phyloP scores from a whole-genome alignment of 2,113 vertebrate species.

The Synodontis membranacea region DNA sequence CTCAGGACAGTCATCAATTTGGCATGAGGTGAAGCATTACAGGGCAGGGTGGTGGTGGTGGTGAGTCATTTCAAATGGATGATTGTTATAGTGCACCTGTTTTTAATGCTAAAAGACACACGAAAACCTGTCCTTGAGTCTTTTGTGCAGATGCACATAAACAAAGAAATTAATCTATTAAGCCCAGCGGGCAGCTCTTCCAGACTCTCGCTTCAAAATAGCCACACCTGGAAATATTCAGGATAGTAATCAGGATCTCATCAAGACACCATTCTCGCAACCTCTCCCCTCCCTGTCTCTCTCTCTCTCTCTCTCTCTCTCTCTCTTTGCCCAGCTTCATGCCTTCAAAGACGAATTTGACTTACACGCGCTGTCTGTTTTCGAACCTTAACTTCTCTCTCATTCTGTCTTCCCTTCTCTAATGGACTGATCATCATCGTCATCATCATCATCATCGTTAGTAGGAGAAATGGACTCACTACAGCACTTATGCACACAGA shows the following conservation, averaged over 20 bases:
- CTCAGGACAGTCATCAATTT: constrained; percentile 16
- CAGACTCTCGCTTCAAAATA: constrained; percentile 37
- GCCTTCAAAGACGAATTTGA: not conserved
- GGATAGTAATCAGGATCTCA: not conserved
- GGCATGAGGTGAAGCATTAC: constrained; percentile 9
- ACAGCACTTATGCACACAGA: constrained; percentile 14
- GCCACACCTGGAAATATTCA: not conserved
- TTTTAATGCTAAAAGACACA: constrained; percentile 30
- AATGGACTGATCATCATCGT: not conserved
- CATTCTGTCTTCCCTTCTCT: not conserved
- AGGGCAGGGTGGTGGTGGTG: constrained; percentile 17
- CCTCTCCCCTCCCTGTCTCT: not conserved
- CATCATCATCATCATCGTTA: constrained; percentile 17
- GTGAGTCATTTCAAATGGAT: constrained; percentile 41
- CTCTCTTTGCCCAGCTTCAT: not conserved
- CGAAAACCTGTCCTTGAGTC: constrained; percentile 24
- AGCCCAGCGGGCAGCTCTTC: constrained; percentile 35
- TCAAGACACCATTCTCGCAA: not conserved
- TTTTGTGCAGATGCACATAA: constrained; percentile 51
- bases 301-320: not conserved
- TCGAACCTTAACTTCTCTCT: not conserved
- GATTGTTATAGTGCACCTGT: constrained; percentile 49
- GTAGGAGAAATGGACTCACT: not conserved
- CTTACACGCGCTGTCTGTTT: not conserved
- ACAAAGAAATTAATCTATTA: constrained; percentile 43